phyloP scores from a whole-genome alignment of 2,797 vertebrate genomes.

The Somateria mollissima region DNA sequence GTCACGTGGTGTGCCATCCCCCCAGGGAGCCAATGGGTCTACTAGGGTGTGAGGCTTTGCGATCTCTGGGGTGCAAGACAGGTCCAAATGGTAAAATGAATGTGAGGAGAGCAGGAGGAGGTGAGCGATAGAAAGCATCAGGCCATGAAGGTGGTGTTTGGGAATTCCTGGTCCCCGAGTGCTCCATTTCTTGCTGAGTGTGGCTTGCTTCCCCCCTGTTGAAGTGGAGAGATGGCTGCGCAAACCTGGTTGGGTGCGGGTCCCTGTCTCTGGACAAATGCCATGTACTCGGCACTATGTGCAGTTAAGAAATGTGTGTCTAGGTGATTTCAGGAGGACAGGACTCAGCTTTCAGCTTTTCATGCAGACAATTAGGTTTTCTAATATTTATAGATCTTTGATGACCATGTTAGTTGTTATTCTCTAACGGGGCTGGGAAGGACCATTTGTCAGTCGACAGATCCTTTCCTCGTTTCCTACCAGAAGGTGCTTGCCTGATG shows the following conservation, averaged over 20 bases:
- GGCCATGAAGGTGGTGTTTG: background rate
- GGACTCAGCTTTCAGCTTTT: background rate
- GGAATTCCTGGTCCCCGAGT: background rate
- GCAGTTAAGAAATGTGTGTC: background rate
- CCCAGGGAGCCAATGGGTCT: background rate
- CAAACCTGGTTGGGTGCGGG: background rate
- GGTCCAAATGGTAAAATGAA: background rate
- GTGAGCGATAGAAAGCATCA: background rate
- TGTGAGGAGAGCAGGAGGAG: background rate
- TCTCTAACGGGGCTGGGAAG: background rate
- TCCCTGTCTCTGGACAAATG: background rate
- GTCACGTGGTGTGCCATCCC: accelerated
- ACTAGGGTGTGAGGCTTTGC: background rate
- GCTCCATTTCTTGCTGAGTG: background rate
- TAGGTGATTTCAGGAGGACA: background rate
- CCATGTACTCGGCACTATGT: accelerated
- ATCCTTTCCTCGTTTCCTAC: background rate
- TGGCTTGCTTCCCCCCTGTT: background rate
- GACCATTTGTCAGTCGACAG: background rate
- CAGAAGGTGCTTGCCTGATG: background rate
- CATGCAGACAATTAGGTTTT: background rate
- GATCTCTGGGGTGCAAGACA: background rate
- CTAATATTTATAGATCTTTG: background rate
- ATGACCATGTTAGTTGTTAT: background rate
- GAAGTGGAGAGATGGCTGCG: background rate